A percentile compares a stretch with the other conserved stretches of the same genome.
These are phyloP conservation scores for Drosophila cyrtoloma DNA, from an alignment of 2,888 invertebrate genomes.

Conservation along the genomic window DNA sequence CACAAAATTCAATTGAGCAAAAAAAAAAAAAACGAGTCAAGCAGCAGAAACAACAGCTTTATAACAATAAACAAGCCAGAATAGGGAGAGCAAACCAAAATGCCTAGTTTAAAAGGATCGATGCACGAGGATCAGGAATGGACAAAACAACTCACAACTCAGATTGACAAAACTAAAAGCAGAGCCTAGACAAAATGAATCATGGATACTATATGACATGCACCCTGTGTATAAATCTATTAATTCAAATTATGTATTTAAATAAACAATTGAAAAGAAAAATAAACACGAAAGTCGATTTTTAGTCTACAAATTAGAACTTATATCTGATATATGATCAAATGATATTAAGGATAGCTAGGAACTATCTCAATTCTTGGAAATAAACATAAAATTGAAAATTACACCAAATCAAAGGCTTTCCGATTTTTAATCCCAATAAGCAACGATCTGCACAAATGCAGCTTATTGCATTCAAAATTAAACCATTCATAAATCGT, in stretches of 20 bases:
- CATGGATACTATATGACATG: constrained; percentile 67
- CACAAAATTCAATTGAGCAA: constrained; percentile 36
- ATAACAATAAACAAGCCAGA: constrained; percentile 36
- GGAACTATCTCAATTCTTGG: neutral
- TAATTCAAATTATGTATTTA: constrained; percentile 79
- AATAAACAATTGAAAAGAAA: constrained; percentile 73
- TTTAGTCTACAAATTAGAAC: neutral
- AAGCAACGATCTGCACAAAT: neutral
- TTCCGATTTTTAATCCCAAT: neutral
- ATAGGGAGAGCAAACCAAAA: constrained; percentile 17
- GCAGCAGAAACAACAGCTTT: constrained; percentile 29
- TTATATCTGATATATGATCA: neutral
- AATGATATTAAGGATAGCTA: neutral
- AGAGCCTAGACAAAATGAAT: constrained; percentile 67
- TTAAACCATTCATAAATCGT: neutral
- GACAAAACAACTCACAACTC: constrained; percentile 12
- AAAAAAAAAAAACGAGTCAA: constrained; percentile 4
- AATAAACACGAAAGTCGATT: neutral
- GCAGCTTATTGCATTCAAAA: neutral
- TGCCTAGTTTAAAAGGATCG: constrained; percentile 11
- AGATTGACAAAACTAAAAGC: constrained; percentile 30
- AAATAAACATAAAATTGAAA: neutral
- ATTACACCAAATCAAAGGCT: neutral
- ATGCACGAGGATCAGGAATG: constrained; percentile 27
- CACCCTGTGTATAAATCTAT: constrained; percentile 70